Base-by-base conservation (phyloP, 2,888 invertebrate species). In the Leucoma salicis region DNA sequence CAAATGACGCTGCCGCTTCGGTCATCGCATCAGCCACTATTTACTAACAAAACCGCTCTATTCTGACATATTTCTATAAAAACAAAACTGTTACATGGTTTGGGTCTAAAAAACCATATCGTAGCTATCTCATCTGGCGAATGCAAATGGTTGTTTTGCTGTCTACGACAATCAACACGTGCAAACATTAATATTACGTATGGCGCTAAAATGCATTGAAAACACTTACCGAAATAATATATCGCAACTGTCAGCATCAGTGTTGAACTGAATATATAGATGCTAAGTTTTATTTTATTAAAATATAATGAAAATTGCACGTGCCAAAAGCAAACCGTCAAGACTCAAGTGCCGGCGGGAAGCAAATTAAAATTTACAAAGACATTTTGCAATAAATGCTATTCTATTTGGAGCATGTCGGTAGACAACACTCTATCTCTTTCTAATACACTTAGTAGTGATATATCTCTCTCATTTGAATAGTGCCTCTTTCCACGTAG, bases 311-410 rank as follows among this genome's bases (percentile, higher is more conserved):
- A 76, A 83, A 85, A 66, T 80, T 81, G 83, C 88, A 89, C 89
- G 89, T 88, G 89, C 88, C 79, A 83, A 87, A 86, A 75, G 71
- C 78, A 82, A 83, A 82, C 88, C 84, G 86, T 85, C 84, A 84
- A 70, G 60, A 72, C 77, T 18, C 7, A n/a, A 27, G 27, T 27
- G 29, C 81, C 85, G 88, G 86, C 86, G 86, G 84, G 86, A 87
- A 85, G 79, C 72, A 78, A 82, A 83, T 78, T 71, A 78, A 81
- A 84, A 77, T 71, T 70, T 66, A 68, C 63, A 48, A 63, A 54
- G 69, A 73, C 78, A 73, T 64, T 74, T 75, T 70, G 70, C 70
- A 61, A 66, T n/a, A 57, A 61, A 66, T 73, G 68, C 71, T 70
- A 56, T 66, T 25, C 38, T 21, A 46, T 63, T 47, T 42, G 24